These are phyloP conservation scores for Bombyx mori DNA, from an alignment of 1,140 invertebrate genomes.

Conservation along the genomic window DNA sequence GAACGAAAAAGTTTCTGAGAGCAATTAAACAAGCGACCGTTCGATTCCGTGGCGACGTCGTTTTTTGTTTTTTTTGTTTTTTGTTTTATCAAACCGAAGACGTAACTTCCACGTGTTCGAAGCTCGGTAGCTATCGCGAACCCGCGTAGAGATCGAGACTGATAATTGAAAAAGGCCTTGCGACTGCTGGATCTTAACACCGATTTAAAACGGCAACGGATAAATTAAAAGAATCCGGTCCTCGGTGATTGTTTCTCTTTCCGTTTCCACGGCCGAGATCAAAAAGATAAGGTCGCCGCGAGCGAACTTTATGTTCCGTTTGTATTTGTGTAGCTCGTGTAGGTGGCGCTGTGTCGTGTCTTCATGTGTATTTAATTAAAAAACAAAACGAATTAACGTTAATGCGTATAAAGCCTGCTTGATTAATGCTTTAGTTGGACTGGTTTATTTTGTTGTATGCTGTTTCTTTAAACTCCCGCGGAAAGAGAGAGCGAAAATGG, in stretches of 20 bases:
- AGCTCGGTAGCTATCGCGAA: conserved; percentile 46
- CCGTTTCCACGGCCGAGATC: conserved; percentile 31
- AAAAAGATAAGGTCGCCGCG: conserved; percentile 35
- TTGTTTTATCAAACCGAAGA: conserved; percentile 15
- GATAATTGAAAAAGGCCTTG: conserved; percentile 59
- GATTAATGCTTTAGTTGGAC: no score
- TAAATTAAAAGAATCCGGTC: conserved; percentile 60
- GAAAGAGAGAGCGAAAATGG: no score
- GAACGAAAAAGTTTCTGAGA: conserved; percentile 7
- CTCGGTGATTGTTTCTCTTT: conserved; percentile 44
- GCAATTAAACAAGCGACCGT: conserved; percentile 23
- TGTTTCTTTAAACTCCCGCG: no score
- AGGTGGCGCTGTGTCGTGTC: conserved; percentile 32
- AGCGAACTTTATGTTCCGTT: conserved; percentile 50
- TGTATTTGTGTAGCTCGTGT: conserved; percentile 35
- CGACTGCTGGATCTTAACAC: conserved; percentile 57
- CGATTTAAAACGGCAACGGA: conserved; percentile 57
- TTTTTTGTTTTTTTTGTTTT: conserved; percentile 22
- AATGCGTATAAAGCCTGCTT: no score
- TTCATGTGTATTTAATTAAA: conserved; percentile 36
- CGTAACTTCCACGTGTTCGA: conserved; percentile 30
- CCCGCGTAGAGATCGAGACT: conserved; percentile 44
- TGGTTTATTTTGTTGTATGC: no score
- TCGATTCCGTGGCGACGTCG: conserved; percentile 16
- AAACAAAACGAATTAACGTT: conserved; percentile 16